A percentile compares a stretch with the other conserved stretches of the same genome.
phyloP scores from a whole-genome alignment of 2,888 invertebrate species.

The Apamea monoglypha region DNA sequence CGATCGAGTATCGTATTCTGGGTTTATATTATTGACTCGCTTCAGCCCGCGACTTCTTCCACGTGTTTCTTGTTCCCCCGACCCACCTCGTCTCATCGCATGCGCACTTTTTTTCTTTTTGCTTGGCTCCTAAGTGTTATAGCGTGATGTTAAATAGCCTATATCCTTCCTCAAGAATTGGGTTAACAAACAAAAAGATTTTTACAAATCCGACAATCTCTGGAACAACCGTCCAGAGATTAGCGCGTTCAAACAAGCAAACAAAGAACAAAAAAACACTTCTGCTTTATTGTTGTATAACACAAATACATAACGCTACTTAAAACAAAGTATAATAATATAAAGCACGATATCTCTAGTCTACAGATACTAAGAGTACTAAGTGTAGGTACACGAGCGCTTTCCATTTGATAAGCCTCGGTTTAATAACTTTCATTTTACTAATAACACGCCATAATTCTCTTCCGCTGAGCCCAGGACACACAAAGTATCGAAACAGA shows the following conservation, averaged over 20 bases:
- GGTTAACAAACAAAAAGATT: too few species aligned
- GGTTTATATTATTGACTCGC: background rate
- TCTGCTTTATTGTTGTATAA: too few species aligned
- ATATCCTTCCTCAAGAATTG: too few species aligned
- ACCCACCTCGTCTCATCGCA: background rate
- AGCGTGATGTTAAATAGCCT: too few species aligned
- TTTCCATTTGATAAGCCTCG: constrained; percentile 26
- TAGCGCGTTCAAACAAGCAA: too few species aligned
- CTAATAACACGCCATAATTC: constrained; percentile 7
- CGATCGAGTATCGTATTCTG: background rate
- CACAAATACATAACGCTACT: background rate
- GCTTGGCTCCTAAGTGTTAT: background rate
- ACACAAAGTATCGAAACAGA: constrained; percentile 17
- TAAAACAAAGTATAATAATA: too few species aligned
- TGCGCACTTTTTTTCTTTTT: background rate
- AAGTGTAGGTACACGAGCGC: background rate
- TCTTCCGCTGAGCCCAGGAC: background rate
- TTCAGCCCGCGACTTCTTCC: background rate
- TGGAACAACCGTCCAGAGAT: too few species aligned
- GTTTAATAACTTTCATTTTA: constrained; percentile 11
- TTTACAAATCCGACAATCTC: too few species aligned
- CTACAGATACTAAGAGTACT: background rate
- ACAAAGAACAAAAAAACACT: too few species aligned
- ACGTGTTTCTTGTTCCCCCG: too few species aligned
- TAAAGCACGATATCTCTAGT: too few species aligned